Conservation (phyloP, 2,113 vertebrate genomes). For the Barnardius zonarius region DNA sequence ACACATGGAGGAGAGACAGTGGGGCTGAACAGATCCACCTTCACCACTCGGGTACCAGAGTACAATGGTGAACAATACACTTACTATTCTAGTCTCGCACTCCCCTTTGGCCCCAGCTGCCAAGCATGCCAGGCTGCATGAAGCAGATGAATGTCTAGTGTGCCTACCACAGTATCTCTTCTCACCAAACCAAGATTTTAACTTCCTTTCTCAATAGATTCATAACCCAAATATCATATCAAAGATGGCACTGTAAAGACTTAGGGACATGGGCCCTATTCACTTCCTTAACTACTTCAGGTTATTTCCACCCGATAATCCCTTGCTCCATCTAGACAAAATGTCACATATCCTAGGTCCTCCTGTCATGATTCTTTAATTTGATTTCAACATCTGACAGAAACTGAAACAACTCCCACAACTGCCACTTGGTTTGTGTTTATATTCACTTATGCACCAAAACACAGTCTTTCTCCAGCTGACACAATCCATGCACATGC, state of each 20-base stretch:
- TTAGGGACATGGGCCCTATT: not conserved
- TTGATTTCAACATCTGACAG: not conserved
- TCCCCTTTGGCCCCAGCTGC: not conserved
- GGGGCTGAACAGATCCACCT: not conserved
- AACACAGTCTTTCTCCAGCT: not conserved
- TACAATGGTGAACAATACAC: not conserved
- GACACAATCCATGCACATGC: not conserved
- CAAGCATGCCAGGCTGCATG: not conserved
- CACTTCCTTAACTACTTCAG: not conserved
- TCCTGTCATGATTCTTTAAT: not conserved
- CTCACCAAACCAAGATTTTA: not conserved
- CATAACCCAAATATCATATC: not conserved
- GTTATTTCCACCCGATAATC: not conserved
- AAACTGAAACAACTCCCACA: not conserved
- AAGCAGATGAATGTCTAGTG: not conserved
- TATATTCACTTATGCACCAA: not conserved
- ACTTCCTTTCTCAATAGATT: not conserved
- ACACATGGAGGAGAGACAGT: fast-evolving
- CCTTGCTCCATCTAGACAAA: not conserved
- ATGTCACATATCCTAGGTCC: not conserved
- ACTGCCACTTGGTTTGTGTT: not conserved
- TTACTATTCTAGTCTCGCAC: not conserved
- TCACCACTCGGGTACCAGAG: not conserved
- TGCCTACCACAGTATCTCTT: not conserved
- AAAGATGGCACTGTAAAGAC: not conserved